These are phyloP conservation scores for Platyscapa corneri DNA, from an alignment of 1,140 invertebrate genomes.

Conservation along the genomic window DNA sequence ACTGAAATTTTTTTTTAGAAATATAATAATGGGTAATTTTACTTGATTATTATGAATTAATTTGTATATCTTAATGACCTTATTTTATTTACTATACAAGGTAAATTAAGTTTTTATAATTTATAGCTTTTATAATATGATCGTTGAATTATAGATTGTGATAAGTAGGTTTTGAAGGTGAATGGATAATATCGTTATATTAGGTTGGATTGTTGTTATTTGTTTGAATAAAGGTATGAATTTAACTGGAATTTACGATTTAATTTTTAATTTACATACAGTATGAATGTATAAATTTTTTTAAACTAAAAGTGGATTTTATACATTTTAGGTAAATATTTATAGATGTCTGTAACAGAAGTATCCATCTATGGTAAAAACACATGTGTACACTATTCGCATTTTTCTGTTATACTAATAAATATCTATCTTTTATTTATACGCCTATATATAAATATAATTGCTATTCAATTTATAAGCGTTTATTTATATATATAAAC, in stretches of 20 bases:
- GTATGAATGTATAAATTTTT: background rate
- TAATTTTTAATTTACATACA: background rate
- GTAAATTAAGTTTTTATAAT: background rate
- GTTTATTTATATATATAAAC: constrained; percentile 4
- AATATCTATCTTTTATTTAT: background rate
- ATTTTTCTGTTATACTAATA: background rate
- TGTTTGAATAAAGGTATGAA: background rate
- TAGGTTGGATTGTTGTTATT: background rate
- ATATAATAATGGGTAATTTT: too few species aligned
- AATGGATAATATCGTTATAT: background rate
- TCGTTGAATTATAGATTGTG: background rate
- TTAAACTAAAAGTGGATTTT: background rate
- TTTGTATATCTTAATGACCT: too few species aligned
- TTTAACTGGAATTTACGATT: background rate
- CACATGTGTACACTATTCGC: background rate
- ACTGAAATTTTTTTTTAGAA: too few species aligned
- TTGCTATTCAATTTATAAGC: background rate
- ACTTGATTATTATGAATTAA: too few species aligned
- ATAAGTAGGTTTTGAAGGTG: background rate
- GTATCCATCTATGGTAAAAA: background rate
- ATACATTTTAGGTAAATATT: background rate
- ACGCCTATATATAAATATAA: background rate
- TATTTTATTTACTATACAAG: background rate
- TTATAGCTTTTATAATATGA: background rate
- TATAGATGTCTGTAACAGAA: background rate